Conservation (phyloP, 2,113 vertebrate genomes). For the Calyptommatus sinebrachiatus region DNA sequence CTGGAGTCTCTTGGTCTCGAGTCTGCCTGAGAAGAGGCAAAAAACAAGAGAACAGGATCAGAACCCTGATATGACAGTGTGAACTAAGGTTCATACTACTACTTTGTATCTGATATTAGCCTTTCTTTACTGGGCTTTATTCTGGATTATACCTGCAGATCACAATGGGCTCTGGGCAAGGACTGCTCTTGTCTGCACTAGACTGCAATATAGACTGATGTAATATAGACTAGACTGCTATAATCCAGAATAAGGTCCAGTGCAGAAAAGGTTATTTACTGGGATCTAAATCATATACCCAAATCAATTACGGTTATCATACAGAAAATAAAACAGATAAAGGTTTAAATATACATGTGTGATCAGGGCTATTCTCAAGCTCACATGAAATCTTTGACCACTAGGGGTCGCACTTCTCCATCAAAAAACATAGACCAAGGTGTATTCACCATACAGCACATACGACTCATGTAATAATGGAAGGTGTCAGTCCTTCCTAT, state of each 20-base stretch:
- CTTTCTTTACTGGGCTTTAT: no score
- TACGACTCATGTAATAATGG: neutral
- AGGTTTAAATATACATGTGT: no score
- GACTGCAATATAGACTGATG: no score
- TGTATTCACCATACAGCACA: neutral
- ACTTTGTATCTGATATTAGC: neutral
- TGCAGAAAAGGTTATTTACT: no score
- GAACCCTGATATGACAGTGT: neutral
- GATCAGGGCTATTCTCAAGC: no score
- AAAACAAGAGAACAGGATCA: accelerated
- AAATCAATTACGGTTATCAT: no score
- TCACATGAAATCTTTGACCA: neutral
- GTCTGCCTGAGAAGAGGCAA: conserved; percentile 69
- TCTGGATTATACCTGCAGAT: no score
- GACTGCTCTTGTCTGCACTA: no score
- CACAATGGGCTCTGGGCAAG: neutral
- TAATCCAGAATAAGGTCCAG: no score
- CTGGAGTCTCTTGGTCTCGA: conserved; percentile 79
- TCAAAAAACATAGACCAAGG: neutral
- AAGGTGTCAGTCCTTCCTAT: neutral
- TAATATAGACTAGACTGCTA: no score
- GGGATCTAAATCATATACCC: no score
- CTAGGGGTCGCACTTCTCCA: conserved; percentile 12
- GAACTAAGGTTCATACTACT: neutral
- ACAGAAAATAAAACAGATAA: no score